These are phyloP conservation scores for Chrysotoxum bicinctum DNA, from an alignment of 2,888 invertebrate species.

Conservation along the genomic window DNA sequence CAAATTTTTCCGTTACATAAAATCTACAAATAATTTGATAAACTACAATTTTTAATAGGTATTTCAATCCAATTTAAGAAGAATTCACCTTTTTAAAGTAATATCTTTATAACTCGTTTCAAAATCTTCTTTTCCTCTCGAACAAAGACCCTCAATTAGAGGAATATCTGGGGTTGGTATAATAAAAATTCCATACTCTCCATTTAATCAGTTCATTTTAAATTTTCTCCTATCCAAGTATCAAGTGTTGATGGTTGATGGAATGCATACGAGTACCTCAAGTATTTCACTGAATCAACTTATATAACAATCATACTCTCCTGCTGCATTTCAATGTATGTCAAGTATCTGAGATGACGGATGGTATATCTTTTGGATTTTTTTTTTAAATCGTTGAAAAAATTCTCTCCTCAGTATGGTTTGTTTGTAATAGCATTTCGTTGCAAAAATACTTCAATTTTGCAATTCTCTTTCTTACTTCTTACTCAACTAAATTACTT, in stretches of 20 bases:
- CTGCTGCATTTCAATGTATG: constrained; percentile 5
- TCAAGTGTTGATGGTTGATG: neutral
- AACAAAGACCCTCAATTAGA: no score
- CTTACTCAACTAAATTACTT: neutral
- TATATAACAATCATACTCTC: neutral
- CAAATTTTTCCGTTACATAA: no score
- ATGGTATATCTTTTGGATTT: neutral
- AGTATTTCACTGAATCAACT: neutral
- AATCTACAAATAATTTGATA: no score
- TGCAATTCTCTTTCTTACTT: neutral
- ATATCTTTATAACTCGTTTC: no score
- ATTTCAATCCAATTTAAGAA: no score
- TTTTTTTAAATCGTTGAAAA: neutral
- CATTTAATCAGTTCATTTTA: neutral
- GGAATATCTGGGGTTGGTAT: neutral
- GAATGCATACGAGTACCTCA: neutral
- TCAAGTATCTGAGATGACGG: constrained; percentile 11
- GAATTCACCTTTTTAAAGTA: no score
- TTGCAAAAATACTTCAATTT: constrained; percentile 13
- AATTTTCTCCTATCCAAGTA: neutral
- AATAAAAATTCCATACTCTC: neutral
- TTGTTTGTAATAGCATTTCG: neutral
- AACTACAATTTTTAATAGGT: no score
- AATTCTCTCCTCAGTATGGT: neutral
- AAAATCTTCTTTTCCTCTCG: no score